phyloP scores from a whole-genome alignment of 2,888 invertebrate species.

The Papilio demoleus region DNA sequence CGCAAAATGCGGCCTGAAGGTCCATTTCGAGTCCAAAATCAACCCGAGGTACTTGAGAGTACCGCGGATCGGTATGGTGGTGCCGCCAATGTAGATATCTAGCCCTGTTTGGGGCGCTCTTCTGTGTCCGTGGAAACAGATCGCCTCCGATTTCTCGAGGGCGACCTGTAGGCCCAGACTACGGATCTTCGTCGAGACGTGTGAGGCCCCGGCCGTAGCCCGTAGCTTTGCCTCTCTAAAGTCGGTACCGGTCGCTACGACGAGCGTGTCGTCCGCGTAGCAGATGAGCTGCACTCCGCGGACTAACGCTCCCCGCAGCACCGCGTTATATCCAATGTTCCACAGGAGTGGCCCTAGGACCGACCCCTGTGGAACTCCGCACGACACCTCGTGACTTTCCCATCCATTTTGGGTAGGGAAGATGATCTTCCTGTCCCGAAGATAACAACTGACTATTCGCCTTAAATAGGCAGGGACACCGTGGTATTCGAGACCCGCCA shows the following conservation, averaged over 20 bases:
- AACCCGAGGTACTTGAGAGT: conserved; percentile 42
- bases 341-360: not conserved
- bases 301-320: conserved; percentile 34
- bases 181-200: conserved; percentile 23
- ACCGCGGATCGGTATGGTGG: conserved; percentile 25
- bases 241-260: conserved; percentile 9
- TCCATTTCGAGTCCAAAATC: conserved; percentile 31
- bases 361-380: not conserved
- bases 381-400: too few species aligned
- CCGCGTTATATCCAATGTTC: conserved; percentile 23
- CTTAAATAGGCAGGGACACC: not conserved
- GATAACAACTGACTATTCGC: not conserved
- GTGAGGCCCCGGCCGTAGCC: too few species aligned
- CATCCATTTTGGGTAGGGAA: not conserved
- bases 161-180: conserved; percentile 42
- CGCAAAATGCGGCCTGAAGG: not conserved
- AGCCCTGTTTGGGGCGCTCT: conserved; percentile 25
- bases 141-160: conserved; percentile 41
- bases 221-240: too few species aligned
- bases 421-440: not conserved
- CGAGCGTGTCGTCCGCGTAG: conserved; percentile 42
- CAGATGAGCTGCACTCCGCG: conserved; percentile 29
- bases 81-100: conserved; percentile 28
- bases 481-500: not conserved
- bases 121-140: conserved; percentile 38